These are phyloP conservation scores for Junonia oenone DNA, from an alignment of 2,888 invertebrate genomes.

Conservation along the genomic window DNA sequence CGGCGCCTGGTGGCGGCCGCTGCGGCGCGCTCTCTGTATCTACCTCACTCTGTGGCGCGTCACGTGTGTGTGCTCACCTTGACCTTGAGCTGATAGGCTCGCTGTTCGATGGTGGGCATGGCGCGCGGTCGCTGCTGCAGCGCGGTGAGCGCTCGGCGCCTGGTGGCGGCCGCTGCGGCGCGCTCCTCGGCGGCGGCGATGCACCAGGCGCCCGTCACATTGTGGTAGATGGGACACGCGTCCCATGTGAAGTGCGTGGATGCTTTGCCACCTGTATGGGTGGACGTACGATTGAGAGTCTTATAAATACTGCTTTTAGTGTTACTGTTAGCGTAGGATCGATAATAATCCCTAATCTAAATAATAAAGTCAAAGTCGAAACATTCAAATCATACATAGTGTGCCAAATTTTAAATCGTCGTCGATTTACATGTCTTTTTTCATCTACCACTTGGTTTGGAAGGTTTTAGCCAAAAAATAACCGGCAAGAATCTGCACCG, in stretches of 20 bases:
- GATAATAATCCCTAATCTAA: too few relatives aligned
- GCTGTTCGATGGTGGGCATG: slow-evolving; percentile 82
- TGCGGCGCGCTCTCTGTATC: slow-evolving; percentile 83
- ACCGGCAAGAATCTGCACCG: too few relatives aligned
- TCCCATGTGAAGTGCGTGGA: slow-evolving; percentile 92
- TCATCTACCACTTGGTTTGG: too few relatives aligned
- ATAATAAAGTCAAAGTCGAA: too few relatives aligned
- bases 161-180: slow-evolving; percentile 79
- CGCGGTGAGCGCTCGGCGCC: slow-evolving; percentile 70
- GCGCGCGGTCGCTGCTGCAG: slow-evolving; percentile 56
- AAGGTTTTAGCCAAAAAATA: too few relatives aligned
- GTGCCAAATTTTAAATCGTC: too few relatives aligned
- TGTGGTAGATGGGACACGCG: slow-evolving; percentile 94
- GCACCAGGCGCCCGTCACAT: slow-evolving; percentile 79
- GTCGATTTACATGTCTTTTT: too few relatives aligned
- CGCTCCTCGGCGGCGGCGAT: slow-evolving; percentile 81
- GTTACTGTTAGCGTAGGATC: too few relatives aligned
- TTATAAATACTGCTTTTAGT: neutral
- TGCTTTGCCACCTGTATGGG: slow-evolving; percentile 82
- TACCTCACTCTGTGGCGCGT: too few relatives aligned
- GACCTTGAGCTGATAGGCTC: slow-evolving; percentile 73
- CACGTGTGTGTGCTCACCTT: slow-evolving; percentile 26
- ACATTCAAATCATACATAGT: too few relatives aligned
- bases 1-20: slow-evolving; percentile 78
- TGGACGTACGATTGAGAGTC: neutral